Evolutionary conservation across 2,797 vertebrate species (phyloP), one percentile per base, ranked within the genome.

Genomic region (Cottoperca gobio): DNA sequence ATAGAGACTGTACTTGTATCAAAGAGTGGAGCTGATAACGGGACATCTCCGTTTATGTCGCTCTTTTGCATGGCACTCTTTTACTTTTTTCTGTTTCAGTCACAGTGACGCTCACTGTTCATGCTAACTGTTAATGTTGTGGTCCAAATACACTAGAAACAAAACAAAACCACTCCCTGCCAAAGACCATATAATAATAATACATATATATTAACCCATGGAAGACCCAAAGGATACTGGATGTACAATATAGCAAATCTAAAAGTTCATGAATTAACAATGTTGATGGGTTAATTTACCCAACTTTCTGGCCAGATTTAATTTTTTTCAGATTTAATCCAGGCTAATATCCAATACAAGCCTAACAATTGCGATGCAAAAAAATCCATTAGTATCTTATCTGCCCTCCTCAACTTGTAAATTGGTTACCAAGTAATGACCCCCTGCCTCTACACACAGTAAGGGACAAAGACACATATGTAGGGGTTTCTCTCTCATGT

Each of bases 351-450:
- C 39, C 17, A 40, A 1, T 1, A 35, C 2, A 66, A 58, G 46
- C 8, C 8, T 7, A 17, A 11, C 3, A 66, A 21, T 28, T 72
- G 19, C 5, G 1, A 35, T 55, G 4, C 5, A 8, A 26, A 67
- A 12, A 74, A 59, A 55, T 70, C 53, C 21, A 17, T 21, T 61
- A 78, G 23, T 60, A 23, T 64, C 43, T 57, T 35, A 64, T 82
- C 64, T 70, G 24, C 37, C 46, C 39, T 72, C 21, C 43, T 73
- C 16, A 70, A 67, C 55, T 70, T 88, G 73, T 86, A 79, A 88
- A 85, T 70, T 63, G 48, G 66, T 83, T 83, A 86, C 69, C 83
- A 87, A 73, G n/a, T 77, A 61, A 73, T 74, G 78, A 85, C 84
- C 82, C 33, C 68, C 64, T 62, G 46, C 70, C 39, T 40, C 43